Percentiles rank a stretch among this genome's conserved stretches.
Conservation (phyloP, 2,113 vertebrate species). For the Plestiodon gilberti region DNA sequence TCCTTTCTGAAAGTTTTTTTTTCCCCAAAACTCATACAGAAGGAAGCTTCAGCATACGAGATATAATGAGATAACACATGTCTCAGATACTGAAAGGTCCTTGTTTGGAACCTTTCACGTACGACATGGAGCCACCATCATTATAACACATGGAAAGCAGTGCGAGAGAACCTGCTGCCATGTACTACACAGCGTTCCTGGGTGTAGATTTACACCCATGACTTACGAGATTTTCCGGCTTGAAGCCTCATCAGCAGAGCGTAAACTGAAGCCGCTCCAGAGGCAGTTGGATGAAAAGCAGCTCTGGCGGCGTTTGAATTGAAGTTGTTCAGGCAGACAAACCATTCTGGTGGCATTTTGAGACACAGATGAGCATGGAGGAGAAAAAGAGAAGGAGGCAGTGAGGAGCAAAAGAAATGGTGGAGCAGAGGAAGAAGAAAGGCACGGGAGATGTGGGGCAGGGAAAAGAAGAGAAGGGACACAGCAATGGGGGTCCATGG, state of each 20-base stretch:
- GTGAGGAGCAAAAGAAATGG: background rate
- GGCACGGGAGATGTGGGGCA: background rate
- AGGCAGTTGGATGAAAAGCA: slow-evolving; percentile 58
- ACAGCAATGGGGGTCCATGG: background rate
- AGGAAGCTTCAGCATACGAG: background rate
- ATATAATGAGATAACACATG: background rate
- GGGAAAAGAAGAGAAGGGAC: background rate
- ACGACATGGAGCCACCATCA: background rate
- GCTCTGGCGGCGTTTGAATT: slow-evolving; percentile 59
- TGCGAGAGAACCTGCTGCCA: background rate
- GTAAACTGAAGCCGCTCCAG: slow-evolving; percentile 67
- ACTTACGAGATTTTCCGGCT: slow-evolving; percentile 63
- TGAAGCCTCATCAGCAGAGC: slow-evolving; percentile 56
- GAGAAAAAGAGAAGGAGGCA: rapidly evolving
- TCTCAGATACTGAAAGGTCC: rapidly evolving
- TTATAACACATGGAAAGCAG: slow-evolving; percentile 26
- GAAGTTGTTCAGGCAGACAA: slow-evolving; percentile 62
- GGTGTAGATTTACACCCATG: background rate
- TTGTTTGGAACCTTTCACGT: rapidly evolving
- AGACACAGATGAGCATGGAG: background rate
- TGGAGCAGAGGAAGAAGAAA: background rate
- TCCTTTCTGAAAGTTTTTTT: rapidly evolving
- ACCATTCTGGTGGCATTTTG: slow-evolving; percentile 41
- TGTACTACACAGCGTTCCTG: background rate
- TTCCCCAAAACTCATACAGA: rapidly evolving